Percentiles rank a stretch among this genome's conserved stretches.
Conservation (phyloP, 2,888 invertebrate genomes). For the Sceliomorpha sp. region DNA sequence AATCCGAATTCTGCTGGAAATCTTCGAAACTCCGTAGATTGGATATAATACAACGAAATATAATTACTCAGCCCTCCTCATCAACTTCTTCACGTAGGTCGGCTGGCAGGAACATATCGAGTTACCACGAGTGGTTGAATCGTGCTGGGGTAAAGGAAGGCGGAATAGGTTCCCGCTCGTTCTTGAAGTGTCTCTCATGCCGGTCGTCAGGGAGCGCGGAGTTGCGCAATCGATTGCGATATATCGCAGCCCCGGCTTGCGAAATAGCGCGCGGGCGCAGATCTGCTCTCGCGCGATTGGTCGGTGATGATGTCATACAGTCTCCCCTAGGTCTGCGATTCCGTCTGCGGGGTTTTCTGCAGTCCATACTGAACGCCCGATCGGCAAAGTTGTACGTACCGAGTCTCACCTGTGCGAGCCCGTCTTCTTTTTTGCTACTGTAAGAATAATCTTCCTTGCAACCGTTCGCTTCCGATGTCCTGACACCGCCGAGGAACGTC, state of each 20-base stretch:
- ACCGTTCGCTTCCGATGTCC: no score
- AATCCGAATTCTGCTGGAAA: not conserved
- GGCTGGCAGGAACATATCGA: not conserved
- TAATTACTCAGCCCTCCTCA: constrained; percentile 1
- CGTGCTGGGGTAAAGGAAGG: constrained; percentile 38
- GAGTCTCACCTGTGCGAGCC: constrained; percentile 42
- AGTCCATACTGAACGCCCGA: constrained; percentile 77
- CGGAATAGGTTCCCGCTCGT: constrained; percentile 36
- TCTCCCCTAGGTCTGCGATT: constrained; percentile 76
- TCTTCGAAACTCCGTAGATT: constrained; percentile 3
- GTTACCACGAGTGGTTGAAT: constrained; percentile 21
- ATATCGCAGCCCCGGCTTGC: constrained; percentile 71
- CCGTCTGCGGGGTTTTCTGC: constrained; percentile 79
- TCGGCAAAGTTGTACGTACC: constrained; percentile 71
- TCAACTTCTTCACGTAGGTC: not conserved
- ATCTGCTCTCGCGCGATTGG: constrained; percentile 67
- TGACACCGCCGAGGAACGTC: constrained; percentile 1
- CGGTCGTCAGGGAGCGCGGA: constrained; percentile 66
- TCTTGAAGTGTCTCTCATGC: constrained; percentile 28
- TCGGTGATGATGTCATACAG: constrained; percentile 77
- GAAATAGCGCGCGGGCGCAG: constrained; percentile 56
- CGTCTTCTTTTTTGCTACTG: constrained; percentile 1
- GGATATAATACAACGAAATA: not conserved
- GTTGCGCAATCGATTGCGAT: constrained; percentile 77
- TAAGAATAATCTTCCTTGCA: not conserved